Evolutionary conservation across 2,888 invertebrate genomes (phyloP), one percentile per base, ranked within the genome.

Genomic region (Agonopterix alstromeriana): DNA sequence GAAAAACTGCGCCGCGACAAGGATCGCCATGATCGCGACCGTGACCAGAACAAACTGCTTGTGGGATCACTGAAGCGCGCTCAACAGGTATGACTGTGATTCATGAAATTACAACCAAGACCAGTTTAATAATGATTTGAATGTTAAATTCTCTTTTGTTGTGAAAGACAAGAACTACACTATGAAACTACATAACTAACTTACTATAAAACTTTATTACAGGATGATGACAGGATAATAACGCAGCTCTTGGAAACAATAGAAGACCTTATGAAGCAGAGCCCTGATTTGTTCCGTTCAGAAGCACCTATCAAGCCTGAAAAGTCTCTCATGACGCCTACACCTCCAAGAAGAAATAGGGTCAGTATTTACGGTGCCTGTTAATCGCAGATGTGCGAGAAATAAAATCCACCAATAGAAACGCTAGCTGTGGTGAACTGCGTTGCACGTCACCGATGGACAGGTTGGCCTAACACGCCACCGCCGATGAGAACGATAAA

Each of bases 1-100:
- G 97, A 97, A 70, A 96, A 97, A 69, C 86, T 97, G 56, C 91
- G 97, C 46, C 90, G 96, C 38, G 97, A 97, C 77, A 94, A 96
- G 54, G 97, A 97, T 68, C 90, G 95, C 0, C 92, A 94, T 69
- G 97, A 97, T 64, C 92, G 93, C 58, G 97, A 96, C 67, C 90
- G 95, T 48, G 94, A 94, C 55, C 89, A 89, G 56, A 84, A 88
- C 60, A 88, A 85, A 53, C 71, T 90, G 45, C 77, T 89, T 3
- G 86, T 89, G 10, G 82, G 70, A 0, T 85, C 87, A 1, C 75
- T 88, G 44, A 87, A 85, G 61, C 86, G 89, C 8, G 80, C 89
- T 2, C 89, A 90, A 45, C 92, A 91, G 78, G 89, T 91, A 27
- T 5, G 27, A 27, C 27, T 17, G 27, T 7, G 27, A 27, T 7